Base-by-base conservation (phyloP, 2,888 invertebrate genomes). In the Mallateleia sp. region DNA sequence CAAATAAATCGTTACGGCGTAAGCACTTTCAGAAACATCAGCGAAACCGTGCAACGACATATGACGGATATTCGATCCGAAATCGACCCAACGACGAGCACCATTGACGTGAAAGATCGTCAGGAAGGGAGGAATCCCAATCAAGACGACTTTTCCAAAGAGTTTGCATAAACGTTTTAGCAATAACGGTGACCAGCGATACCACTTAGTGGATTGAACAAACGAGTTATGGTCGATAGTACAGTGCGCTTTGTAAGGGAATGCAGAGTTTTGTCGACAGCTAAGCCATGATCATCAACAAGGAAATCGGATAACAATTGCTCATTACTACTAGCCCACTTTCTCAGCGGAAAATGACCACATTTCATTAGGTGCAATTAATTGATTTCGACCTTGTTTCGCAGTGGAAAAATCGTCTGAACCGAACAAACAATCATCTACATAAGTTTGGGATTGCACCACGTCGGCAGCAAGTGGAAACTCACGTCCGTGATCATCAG, bases 351-450 rank as follows among this genome's bases (percentile, higher is more conserved):
- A n/a, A 45, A 45, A 4, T n/a, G 14, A 3, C 45, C 45, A 45
- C 14, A n/a, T 4, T n/a, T 45, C 45, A 45, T 45, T 7, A 47
- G 54, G 22, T n/a, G 15, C n/a, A 20, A 50, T 52, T 18, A 80
- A 25, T 8, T 85, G 56, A 11, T 14, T 4, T n/a, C 54, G 45
- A 8, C 45, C 79, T 20, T 34, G 64, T 42, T 32, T 52, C 18
- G 34, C 60, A 4, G 50, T 38, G 1, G 11, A 3, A 4, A 56
- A 14, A 28, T 74, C 60, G 45, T 79, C 74, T 0, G 79, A 81
- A 42, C 87, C 85, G 7, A 79, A 75, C 3, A 82, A 34, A 14
- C 77, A 42, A 34, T 86, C 83, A 18, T 85, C 75, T 15, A 85
- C 85, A 47, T 80, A 64, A 20, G 58, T 32, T 9, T 56, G 28